Evolutionary conservation across 30 jellyfish, hydroid and myxozoan species (phyloP).

Genomic region (Rhopilema esculentum): DNA sequence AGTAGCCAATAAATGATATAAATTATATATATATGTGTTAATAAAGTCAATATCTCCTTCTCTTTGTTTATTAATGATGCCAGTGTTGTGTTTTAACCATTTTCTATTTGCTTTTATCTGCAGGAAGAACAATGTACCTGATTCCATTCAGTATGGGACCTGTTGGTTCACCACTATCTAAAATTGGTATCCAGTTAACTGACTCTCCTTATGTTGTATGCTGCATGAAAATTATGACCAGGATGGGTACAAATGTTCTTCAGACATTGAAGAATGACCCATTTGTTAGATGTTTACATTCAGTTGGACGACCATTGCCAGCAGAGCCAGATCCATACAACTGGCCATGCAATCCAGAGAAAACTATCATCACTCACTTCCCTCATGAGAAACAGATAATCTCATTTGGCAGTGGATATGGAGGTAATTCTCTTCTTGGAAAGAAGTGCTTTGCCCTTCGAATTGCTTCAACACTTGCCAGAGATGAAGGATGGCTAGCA

Average conservation of each 20-base stretch:
- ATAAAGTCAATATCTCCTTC: too few species aligned
- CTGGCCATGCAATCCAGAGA: conserved; percentile 99
- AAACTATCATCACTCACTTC: conserved; percentile 95
- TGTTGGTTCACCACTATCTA: conserved; percentile 92
- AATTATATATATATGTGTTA: too few species aligned
- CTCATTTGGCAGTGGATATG: conserved; percentile 99
- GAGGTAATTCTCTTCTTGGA: conserved; percentile 98
- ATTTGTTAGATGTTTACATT: conserved; percentile 89
- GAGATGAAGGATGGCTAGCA: conserved; percentile 99
- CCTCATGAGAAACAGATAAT: conserved; percentile 92
- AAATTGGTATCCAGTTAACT: conserved; percentile 92
- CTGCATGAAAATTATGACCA: conserved; percentile 97
- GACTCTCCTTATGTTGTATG: conserved; percentile 97
- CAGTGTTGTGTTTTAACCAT: neutral
- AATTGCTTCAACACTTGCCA: conserved; percentile 95
- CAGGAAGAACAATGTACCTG: conserved; percentile 97
- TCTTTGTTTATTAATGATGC: too few species aligned
- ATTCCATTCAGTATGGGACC: conserved; percentile 99
- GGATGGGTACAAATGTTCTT: conserved; percentile 87
- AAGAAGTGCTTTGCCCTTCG: conserved; percentile 98
- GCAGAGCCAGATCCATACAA: conserved; percentile 90
- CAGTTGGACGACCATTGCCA: conserved; percentile 97
- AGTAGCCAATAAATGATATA: too few species aligned
- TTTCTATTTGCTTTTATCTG: neutral
- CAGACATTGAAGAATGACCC: conserved; percentile 65